Evolutionary conservation across 2,888 invertebrate species (phyloP), one percentile per base, ranked within the genome.

Genomic region (Papilio gigon): DNA sequence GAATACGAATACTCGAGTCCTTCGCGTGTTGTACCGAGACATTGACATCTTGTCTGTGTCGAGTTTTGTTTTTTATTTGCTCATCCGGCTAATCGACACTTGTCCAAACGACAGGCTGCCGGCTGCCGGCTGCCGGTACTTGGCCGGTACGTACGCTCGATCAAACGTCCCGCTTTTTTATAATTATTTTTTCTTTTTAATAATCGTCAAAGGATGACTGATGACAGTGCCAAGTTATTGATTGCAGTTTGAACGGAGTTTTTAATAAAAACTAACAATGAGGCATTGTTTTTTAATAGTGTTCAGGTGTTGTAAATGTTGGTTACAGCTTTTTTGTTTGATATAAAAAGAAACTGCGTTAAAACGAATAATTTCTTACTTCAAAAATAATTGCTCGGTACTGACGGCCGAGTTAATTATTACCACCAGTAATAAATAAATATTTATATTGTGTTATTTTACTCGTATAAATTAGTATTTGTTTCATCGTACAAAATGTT

Each of bases 41-140:
- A 84, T 76, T 81, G 85, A 89, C 89, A 87, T 77, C 80, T 77
- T 83, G 82, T 84, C 77, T 71, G 75, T 81, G 83, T 83, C 82
- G 79, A 80, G 78, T 85, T 87, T 87, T 86, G 86, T 68, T 68
- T 69, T 58, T 56, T 14, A 30, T 85, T 87, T 81, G 79, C 75
- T 69, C 68, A 65, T 65, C 74, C 73, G 71, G 70, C 84, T 89
- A 87, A 89, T 90, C 88, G 88, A 84, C 88, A 88, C 88, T 77
- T 74, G 77, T 75, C 68, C 71, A 56, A 50, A 58, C 64, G 64
- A 64, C 68, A 64, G 59, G 72, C 74, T 74, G 74, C 73, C 79
- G n/a, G n/a, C n/a, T n/a, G n/a, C n/a, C n/a, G n/a, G n/a, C n/a
- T n/a, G n/a, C n/a, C n/a, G n/a, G n/a, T n/a, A n/a, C n/a, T n/a